A percentile compares a stretch with the other conserved stretches of the same genome.
Evolutionary conservation across 1,140 invertebrate genomes (phyloP).

Genomic region (Monomorium pharaonis): DNA sequence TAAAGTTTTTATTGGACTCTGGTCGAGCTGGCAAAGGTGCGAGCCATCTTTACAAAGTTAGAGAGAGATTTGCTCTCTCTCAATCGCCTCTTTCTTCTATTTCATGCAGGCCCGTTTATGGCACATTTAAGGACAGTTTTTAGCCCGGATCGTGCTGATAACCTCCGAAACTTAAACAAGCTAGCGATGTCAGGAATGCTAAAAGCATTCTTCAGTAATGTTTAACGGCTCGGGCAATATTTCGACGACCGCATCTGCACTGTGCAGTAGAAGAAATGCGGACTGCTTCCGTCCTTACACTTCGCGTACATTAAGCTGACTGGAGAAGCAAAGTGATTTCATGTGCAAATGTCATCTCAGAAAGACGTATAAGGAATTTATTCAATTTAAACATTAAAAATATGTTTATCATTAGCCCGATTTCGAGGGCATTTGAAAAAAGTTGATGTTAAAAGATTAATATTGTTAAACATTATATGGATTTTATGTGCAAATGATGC

Average conservation of each 20-base stretch:
- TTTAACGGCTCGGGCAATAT: constrained; percentile 34
- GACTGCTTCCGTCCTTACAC: neutral
- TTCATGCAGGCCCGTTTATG: constrained; percentile 68
- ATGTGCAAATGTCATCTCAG: neutral
- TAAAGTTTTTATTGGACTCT: constrained; percentile 80
- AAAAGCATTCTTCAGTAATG: constrained; percentile 72
- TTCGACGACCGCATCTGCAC: neutral
- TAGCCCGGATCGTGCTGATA: constrained; percentile 59
- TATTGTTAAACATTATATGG: neutral
- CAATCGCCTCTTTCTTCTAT: constrained; percentile 18
- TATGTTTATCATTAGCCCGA: neutral
- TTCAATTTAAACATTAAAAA: neutral
- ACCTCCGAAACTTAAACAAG: constrained; percentile 56
- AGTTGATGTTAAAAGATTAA: neutral
- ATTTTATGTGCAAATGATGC: neutral
- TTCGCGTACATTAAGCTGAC: neutral
- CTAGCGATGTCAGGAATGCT: constrained; percentile 62
- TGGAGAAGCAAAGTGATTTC: neutral
- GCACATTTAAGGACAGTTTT: constrained; percentile 71
- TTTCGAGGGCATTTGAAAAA: neutral
- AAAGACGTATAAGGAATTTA: neutral
- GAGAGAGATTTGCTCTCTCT: constrained; percentile 28
- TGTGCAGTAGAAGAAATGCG: neutral
- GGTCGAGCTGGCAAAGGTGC: constrained; percentile 58
- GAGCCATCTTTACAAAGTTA: constrained; percentile 81